Evolutionary conservation across 2,797 vertebrate genomes (phyloP).

Genomic region (Takifugu ocellatus): DNA sequence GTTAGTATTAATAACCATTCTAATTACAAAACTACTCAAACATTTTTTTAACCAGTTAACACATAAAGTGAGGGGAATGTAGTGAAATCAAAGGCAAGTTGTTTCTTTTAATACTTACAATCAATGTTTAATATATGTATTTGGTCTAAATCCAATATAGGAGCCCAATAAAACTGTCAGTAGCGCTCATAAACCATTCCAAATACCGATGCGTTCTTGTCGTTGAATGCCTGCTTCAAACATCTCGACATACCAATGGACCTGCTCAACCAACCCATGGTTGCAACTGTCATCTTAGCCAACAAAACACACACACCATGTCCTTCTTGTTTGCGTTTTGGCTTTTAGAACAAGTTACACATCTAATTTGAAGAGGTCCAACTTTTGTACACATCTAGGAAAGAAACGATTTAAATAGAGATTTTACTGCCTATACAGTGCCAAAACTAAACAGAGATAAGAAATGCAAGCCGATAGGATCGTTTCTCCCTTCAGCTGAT

Average conservation of each 20-base stretch:
- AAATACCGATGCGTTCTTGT: too few relatives aligned
- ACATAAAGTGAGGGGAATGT: too few relatives aligned
- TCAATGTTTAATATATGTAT: too few relatives aligned
- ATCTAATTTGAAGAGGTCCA: neutral
- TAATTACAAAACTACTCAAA: too few relatives aligned
- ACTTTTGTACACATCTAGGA: neutral
- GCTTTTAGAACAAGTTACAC: neutral
- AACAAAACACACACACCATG: neutral
- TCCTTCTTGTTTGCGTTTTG: neutral
- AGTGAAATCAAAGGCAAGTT: too few relatives aligned
- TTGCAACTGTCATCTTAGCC: neutral
- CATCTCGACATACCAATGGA: slow-evolving; percentile 25
- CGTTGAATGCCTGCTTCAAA: slow-evolving; percentile 31
- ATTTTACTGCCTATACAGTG: neutral
- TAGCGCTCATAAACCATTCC: too few relatives aligned
- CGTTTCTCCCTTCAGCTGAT: slow-evolving; percentile 8
- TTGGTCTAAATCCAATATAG: too few relatives aligned
- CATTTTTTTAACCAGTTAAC: too few relatives aligned
- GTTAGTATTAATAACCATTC: too few relatives aligned
- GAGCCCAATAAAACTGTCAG: too few relatives aligned
- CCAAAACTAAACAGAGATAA: slow-evolving; percentile 24
- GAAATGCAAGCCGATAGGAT: neutral
- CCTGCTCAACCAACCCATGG: slow-evolving; percentile 20
- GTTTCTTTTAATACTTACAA: too few relatives aligned
- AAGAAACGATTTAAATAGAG: neutral